Evolutionary conservation across 2,888 invertebrate genomes (phyloP).

Genomic region (Chrysina gloriosa): DNA sequence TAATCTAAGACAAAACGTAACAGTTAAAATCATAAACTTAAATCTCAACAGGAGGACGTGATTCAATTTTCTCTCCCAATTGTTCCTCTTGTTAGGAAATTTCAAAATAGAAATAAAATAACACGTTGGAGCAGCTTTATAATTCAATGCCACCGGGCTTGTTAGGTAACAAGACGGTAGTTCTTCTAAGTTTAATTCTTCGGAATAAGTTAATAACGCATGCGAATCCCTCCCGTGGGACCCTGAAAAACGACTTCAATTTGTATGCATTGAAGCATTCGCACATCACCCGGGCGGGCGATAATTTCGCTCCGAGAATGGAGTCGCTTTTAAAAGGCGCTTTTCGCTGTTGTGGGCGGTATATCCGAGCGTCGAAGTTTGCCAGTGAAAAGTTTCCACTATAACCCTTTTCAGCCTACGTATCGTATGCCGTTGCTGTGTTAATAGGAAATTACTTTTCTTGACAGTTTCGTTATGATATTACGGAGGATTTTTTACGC

Average conservation of each 20-base stretch:
- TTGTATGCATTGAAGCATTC: constrained; percentile 31
- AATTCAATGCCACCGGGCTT: constrained; percentile 3
- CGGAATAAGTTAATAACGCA: constrained; percentile 35
- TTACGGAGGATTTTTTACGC: background rate
- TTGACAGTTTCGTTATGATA: constrained; percentile 1
- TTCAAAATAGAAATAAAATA: no score
- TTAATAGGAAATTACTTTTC: constrained; percentile 30
- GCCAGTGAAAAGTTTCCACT: constrained; percentile 17
- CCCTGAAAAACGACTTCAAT: constrained; percentile 29
- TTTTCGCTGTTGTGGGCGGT: constrained; percentile 8
- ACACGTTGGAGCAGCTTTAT: no score
- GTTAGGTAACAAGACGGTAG: background rate
- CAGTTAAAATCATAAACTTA: no score
- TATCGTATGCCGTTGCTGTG: background rate
- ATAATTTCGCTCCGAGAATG: constrained; percentile 22
- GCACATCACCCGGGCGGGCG: constrained; percentile 7
- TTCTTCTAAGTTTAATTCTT: constrained; percentile 29
- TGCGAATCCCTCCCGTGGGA: constrained; percentile 24
- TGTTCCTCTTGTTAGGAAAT: no score
- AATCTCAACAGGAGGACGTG: no score
- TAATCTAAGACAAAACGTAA: no score
- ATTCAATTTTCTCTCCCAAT: no score
- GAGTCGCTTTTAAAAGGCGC: constrained; percentile 21
- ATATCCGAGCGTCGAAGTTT: background rate
- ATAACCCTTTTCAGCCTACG: constrained; percentile 31